A percentile compares a stretch with the other conserved stretches of the same genome.
Evolutionary conservation across 2,888 invertebrate species (phyloP).

Genomic region (Dromius quadrimaculatus): DNA sequence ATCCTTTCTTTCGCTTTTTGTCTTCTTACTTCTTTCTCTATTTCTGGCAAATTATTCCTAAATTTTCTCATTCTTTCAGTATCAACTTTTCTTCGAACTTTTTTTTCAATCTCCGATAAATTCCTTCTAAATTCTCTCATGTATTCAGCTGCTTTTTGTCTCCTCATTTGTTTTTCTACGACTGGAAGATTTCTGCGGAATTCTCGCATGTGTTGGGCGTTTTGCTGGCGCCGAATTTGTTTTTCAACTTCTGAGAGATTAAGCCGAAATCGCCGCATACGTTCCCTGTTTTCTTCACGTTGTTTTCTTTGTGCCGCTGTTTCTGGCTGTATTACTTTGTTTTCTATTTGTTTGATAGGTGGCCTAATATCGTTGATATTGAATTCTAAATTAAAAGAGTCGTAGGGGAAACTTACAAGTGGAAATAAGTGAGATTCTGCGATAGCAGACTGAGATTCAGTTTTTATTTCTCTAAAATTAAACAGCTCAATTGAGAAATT

Average conservation of each 20-base stretch:
- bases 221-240: constrained; percentile 39
- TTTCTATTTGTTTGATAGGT: constrained; percentile 3
- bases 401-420: constrained; percentile 37
- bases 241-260: constrained; percentile 43
- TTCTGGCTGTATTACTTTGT: constrained; percentile 26
- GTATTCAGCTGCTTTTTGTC: constrained; percentile 44
- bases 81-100: constrained; percentile 42
- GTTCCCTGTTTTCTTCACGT: constrained; percentile 46
- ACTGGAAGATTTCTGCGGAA: constrained; percentile 47
- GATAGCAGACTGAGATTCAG: constrained; percentile 16
- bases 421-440: constrained; percentile 34
- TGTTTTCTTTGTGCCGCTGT: constrained; percentile 38
- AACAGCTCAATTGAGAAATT: not conserved
- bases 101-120: constrained; percentile 42
- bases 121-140: constrained; percentile 48
- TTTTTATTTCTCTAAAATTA: constrained; percentile 46
- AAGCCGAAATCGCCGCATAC: constrained; percentile 42
- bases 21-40: constrained; percentile 42
- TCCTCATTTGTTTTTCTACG: constrained; percentile 36
- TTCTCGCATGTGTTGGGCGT: constrained; percentile 48
- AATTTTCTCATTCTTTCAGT: constrained; percentile 48
- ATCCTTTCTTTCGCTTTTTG: constrained; percentile 49
- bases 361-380: constrained; percentile 33
- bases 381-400: constrained; percentile 23
- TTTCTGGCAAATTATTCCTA: constrained; percentile 38